Evolutionary conservation across 1,140 invertebrate genomes (phyloP).

Genomic region (Maniola jurtina): DNA sequence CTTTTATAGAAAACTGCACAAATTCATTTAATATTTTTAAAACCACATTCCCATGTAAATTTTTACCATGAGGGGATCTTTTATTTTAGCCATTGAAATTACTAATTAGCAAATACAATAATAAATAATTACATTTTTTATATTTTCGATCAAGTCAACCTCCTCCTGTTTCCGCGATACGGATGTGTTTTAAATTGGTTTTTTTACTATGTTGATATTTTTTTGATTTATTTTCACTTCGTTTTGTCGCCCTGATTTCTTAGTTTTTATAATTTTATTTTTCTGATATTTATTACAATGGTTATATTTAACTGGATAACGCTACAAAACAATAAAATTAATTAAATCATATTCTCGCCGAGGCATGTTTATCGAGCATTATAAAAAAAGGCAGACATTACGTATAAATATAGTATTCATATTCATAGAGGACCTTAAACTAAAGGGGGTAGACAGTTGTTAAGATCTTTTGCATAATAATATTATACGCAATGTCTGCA

Average conservation of each 20-base stretch:
- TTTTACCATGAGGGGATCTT: slow-evolving; percentile 71
- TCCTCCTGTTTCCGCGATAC: slow-evolving; percentile 72
- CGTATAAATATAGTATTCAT: background rate
- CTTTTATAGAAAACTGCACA: slow-evolving; percentile 8
- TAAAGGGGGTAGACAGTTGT: too few species aligned
- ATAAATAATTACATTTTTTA: slow-evolving; percentile 41
- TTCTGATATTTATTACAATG: slow-evolving; percentile 1
- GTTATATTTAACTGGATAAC: background rate
- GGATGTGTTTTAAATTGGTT: slow-evolving; percentile 42
- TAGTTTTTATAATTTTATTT: slow-evolving; percentile 42
- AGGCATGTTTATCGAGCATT: too few species aligned
- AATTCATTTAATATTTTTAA: background rate
- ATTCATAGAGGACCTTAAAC: background rate
- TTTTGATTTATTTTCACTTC: slow-evolving; percentile 34
- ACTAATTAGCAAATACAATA: slow-evolving; percentile 6
- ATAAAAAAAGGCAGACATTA: background rate
- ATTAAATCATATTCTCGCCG: background rate
- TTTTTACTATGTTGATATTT: slow-evolving; percentile 37
- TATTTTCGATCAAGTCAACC: slow-evolving; percentile 62
- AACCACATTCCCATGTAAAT: slow-evolving; percentile 5
- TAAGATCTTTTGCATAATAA: too few species aligned
- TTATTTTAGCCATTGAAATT: slow-evolving; percentile 11
- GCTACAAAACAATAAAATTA: background rate
- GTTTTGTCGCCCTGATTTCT: slow-evolving; percentile 69
- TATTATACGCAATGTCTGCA: too few species aligned